Evolutionary conservation across 2,888 invertebrate species (phyloP), one percentile per base, ranked within the genome.

Genomic region (Parnassius smintheus): DNA sequence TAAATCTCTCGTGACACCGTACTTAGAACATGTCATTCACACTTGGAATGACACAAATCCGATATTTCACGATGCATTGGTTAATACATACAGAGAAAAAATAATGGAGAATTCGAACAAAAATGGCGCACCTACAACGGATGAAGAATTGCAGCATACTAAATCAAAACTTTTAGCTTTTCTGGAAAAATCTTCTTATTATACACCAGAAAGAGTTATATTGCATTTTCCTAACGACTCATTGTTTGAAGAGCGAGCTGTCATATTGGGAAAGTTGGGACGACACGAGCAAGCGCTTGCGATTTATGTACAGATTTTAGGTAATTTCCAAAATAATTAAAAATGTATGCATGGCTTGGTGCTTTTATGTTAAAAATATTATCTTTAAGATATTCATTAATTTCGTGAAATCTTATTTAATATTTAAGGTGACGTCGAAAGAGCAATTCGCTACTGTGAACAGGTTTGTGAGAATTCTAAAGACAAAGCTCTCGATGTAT

Each of bases 21-120:
- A 99, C 82, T 88, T 99, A 77, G 99, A 99, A 80, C 98, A 99
- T 80, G 95, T 99, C 0, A 96, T 99, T 42, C 94, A 96, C 67
- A 94, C 94, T 2, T 99, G 99, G 98, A 94, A 95, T 66, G 99
- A 99, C 71, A 93, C 93, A 0, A 96, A 95, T 77, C 93, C 96
- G 0, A 80, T 96, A 56, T 97, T 98, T 75, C 99, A 99, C 83
- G 98, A 99, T 80, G 95, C 96, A 2, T 89, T 99, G 57, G 94
- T 98, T 3, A 96, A 96, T 77, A 96, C 97, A 81, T 98, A 99
- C 75, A 94, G 96, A 68, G 97, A 97, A 72, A 95, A 95, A 73
- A 92, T 94, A 7, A 92, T 85, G 48, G 88, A 71, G 65, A 44
- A 63, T 41, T 22, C 59, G 0, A 63, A 51, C 7, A 58, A 64